Base-by-base conservation (phyloP, 2,888 invertebrate genomes). In the Amphipyra berbera region DNA sequence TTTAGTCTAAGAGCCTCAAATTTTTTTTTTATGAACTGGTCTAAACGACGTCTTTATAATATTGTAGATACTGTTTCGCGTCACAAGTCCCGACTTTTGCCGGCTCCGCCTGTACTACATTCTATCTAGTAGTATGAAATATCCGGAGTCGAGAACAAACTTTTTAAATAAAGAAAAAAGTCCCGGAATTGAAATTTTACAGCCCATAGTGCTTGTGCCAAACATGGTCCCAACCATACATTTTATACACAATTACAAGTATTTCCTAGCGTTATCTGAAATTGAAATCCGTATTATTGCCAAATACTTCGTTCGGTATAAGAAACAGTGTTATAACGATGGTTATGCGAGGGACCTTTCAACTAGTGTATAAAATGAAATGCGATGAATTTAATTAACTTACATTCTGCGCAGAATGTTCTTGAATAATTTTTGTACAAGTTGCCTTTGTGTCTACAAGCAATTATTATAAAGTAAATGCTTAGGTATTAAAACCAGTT, bases 201-300 rank as follows among this genome's bases (percentile, higher is more conserved):
- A 50, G 44, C 12, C 27, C n/a, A 37, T 33, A 35, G 30, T 60
- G 48, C 45, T 38, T 53, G 44, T 62, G 64, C 63, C 64, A 70
- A 70, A 68, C 42, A 57, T 60, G 44, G 63, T 49, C 30, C 12
- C 52, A 2, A 38, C 48, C 46, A 47, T 78, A 70, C 75, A 70
- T 82, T 78, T 77, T 76, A 73, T 78, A 80, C 82, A 80, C 89
- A 89, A 89, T 89, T 88, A 88, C 87, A 85, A 84, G 83, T 84
- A 85, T 84, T 85, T 79, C 81, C 82, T 75, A 79, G 71, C 80
- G 78, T 83, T 89, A 90, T 90, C 90, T 90, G 77, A 89, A 90
- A 90, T 90, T 89, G 86, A 86, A 88, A 90, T 90, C 89, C 75
- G 85, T 85, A 85, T 86, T 86, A 88, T 84, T 85, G 87, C 87